A percentile compares a stretch with the other conserved stretches of the same genome.
Evolutionary conservation across 2,113 vertebrate genomes (phyloP).

Genomic region (Myiagra hebetior): DNA sequence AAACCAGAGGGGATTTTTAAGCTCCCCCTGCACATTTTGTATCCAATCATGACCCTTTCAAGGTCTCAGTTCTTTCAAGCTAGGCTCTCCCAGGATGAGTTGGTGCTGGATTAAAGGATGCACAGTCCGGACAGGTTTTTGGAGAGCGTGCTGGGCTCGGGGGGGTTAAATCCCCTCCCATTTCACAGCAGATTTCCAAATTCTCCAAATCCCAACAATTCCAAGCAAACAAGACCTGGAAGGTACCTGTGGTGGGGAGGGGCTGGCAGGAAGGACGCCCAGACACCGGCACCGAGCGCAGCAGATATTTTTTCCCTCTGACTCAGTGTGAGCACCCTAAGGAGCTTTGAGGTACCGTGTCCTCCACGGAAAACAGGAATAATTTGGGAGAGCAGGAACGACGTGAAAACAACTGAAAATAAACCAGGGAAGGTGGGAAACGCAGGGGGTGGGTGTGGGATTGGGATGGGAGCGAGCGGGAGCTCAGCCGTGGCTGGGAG

Average conservation of each 20-base stretch:
- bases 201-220: not conserved
- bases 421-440: not conserved
- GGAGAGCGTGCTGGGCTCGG: fast-evolving
- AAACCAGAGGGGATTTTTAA: not conserved
- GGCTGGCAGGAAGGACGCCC: not conserved
- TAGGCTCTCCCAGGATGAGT: not conserved
- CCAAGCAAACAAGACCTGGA: fast-evolving
- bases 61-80: not conserved
- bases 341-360: not conserved
- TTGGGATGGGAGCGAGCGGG: fast-evolving
- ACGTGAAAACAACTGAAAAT: not conserved
- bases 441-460: not conserved
- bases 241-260: fast-evolving
- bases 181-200: not conserved
- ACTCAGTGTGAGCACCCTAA: not conserved
- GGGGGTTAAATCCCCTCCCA: not conserved
- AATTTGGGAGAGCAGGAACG: not conserved
- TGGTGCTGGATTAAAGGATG: not conserved
- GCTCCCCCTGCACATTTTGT: not conserved
- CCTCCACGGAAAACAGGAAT: not conserved
- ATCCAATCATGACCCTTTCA: not conserved
- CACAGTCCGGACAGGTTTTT: not conserved
- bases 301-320: not conserved
- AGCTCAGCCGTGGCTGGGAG: not conserved
- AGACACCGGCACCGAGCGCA: fast-evolving